Percentiles rank a stretch among this genome's conserved stretches.
Conservation (phyloP, 2,888 invertebrate genomes). For the Antheraea assamensis region DNA sequence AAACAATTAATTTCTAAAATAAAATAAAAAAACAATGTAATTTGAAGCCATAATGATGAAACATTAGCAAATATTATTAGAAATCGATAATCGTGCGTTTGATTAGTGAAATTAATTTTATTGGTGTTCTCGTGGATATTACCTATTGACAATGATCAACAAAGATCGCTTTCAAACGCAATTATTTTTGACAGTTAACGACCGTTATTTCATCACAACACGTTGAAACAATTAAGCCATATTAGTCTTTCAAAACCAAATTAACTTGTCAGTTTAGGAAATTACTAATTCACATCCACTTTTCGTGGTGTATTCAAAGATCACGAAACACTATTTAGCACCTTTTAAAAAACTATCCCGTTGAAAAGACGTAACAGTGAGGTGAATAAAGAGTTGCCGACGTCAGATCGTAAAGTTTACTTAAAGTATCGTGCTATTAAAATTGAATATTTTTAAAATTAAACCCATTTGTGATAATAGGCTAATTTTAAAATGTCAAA, state of each 20-base stretch:
- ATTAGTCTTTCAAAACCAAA: conserved; percentile 41
- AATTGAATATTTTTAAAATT: not conserved
- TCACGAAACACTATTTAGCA: conserved; percentile 74
- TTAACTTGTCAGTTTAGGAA: conserved; percentile 57
- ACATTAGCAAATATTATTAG: not conserved
- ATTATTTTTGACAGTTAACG: conserved; percentile 27
- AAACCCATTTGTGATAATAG: not conserved
- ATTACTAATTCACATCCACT: conserved; percentile 64
- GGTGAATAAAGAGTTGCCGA: conserved; percentile 20
- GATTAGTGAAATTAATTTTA: conserved; percentile 13
- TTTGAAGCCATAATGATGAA: not conserved
- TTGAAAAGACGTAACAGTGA: conserved; percentile 33
- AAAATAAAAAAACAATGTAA: not conserved
- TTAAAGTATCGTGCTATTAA: not conserved
- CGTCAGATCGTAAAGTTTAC: conserved; percentile 19
- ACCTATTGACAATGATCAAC: conserved; percentile 22
- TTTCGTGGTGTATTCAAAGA: conserved; percentile 63
- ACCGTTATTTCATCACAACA: conserved; percentile 22
- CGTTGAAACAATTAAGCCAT: conserved; percentile 33
- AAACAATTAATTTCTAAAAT: not conserved
- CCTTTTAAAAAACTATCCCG: conserved; percentile 56
- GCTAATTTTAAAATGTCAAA: not conserved
- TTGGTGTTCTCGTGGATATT: conserved; percentile 15
- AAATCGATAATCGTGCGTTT: conserved; percentile 1
- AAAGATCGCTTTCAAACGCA: conserved; percentile 33